phyloP scores from a whole-genome alignment of 2,888 invertebrate species.

The Andrena minutula region DNA sequence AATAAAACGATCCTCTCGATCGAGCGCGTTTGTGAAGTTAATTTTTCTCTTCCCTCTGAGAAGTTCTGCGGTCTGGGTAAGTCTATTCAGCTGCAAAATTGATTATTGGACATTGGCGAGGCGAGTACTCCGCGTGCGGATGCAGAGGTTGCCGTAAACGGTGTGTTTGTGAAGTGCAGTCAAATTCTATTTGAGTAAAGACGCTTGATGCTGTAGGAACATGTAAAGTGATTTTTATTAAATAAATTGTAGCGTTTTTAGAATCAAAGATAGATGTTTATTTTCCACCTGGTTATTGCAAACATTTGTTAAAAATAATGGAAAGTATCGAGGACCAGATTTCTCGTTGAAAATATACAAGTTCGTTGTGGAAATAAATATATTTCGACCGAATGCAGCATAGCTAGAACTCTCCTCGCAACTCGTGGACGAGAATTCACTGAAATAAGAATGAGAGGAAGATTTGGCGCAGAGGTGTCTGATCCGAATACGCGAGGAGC shows the following conservation, averaged over 20 bases:
- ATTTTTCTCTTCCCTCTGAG: neutral
- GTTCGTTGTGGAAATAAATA: too few relatives aligned
- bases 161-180: neutral
- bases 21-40: neutral
- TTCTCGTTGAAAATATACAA: too few relatives aligned
- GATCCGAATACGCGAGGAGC: neutral
- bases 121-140: neutral
- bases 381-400: neutral
- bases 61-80: slow-evolving; percentile 6
- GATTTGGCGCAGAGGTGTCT: neutral
- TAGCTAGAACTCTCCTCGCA: neutral
- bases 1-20: slow-evolving; percentile 26
- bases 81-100: neutral
- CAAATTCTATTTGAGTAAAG: neutral
- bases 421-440: neutral
- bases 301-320: too few relatives aligned
- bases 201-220: neutral
- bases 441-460: neutral
- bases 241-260: too few relatives aligned
- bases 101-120: neutral
- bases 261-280: too few relatives aligned
- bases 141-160: neutral
- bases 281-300: too few relatives aligned
- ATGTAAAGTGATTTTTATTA: neutral
- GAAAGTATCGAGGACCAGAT: too few relatives aligned